Base-by-base conservation (phyloP, 2,797 vertebrate species). In the Adrianichthys oophorus region DNA sequence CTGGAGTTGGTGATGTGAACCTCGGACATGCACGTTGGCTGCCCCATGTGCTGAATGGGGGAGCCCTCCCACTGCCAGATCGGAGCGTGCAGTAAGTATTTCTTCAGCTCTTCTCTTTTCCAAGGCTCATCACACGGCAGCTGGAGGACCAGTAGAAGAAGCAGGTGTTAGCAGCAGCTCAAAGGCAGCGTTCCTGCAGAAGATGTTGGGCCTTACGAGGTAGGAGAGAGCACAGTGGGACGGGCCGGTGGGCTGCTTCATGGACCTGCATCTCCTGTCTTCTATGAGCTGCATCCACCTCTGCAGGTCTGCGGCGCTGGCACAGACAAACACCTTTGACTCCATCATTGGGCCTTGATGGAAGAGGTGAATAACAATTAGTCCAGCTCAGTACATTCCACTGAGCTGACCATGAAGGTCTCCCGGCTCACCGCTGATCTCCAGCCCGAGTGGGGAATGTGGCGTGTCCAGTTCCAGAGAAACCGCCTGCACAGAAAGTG, bases 21-120 rank as follows among this genome's bases (percentile, higher is more conserved):
- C 8, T 80, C 40, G 15, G 93, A 93, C 41, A 94, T n/a, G 67
- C 83, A 91, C 21, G 54, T 76, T 0, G 85, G 89, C 15, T 71
- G 76, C 18, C 94, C 94, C 91, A 95, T 90, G 79, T 94, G 94
- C 59, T 93, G 93, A 16, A 95, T 92, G 1, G 92, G 87, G 0
- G 78, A 89, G 2, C 94, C 94, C 64, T 95, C 93, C 92, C 93
- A 93, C 24, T 91, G 82, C 88, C 80, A 73, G 44, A 95, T 90
- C 16, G 90, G 90, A 37, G 82, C 85, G 10, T 87, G 83, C 2
- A 87, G 56, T 52, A 94, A 52, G 24, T 90, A 90, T 44, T 70
- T 88, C 32, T 89, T 89, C 48, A 94, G 76, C 56, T 94, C 92
- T 29, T 90, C 91, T 84, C 81, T 89, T 78, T 95, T 94, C 94